Percentiles rank a stretch among this genome's conserved stretches.
Conservation (phyloP, 2,888 invertebrate genomes). For the Dicyrtomina minuta region DNA sequence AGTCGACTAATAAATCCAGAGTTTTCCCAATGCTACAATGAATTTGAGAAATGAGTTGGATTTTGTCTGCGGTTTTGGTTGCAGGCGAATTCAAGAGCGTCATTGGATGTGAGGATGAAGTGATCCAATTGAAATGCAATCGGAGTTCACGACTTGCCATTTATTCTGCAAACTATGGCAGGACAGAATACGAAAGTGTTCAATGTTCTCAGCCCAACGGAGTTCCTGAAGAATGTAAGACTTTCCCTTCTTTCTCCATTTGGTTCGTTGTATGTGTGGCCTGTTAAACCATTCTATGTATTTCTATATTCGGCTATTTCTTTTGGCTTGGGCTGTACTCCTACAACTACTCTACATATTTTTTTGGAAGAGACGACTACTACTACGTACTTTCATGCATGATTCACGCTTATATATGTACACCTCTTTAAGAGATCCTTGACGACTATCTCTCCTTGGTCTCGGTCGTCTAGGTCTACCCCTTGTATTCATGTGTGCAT, state of each 20-base stretch:
- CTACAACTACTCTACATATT: no score
- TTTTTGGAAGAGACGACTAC: no score
- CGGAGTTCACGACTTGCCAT: conserved; percentile 85
- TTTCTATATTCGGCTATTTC: no score
- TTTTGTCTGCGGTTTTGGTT: conserved; percentile 16
- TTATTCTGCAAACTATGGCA: conserved; percentile 88
- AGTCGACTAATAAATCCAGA: conserved; percentile 19
- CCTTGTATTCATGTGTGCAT: no score
- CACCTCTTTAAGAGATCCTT: no score
- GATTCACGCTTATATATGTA: no score
- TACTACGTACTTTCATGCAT: no score
- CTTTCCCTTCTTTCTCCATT: conserved; percentile 9
- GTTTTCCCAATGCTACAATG: conserved; percentile 34
- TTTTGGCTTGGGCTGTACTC: no score
- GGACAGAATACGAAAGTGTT: conserved; percentile 82
- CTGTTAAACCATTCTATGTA: no score
- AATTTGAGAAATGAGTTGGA: conserved; percentile 33
- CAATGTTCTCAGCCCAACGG: conserved; percentile 80
- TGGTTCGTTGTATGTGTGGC: conserved; percentile 12
- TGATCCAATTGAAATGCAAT: conserved; percentile 82
- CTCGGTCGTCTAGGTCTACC: no score
- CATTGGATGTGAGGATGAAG: conserved; percentile 89
- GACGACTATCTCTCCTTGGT: no score
- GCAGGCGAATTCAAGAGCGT: conserved; percentile 91
- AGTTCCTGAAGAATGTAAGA: conserved; percentile 85